phyloP scores from a whole-genome alignment of 1,140 invertebrate genomes.

The Oedothorax gibbosus region DNA sequence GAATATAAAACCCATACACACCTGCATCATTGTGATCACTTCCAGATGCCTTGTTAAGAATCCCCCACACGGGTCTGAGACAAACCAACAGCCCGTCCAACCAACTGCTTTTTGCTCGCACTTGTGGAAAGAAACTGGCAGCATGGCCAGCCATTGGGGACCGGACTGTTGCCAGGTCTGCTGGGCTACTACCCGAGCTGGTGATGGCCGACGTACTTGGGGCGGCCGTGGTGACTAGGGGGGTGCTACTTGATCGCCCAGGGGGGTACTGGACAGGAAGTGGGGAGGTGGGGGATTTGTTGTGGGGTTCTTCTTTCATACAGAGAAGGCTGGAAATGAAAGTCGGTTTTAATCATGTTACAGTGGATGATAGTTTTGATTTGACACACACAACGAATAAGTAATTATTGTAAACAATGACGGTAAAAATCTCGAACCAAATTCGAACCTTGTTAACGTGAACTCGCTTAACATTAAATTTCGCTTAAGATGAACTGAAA shows the following conservation, averaged over 20 bases:
- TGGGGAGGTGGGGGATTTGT: slow-evolving; percentile 34
- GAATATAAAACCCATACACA: slow-evolving; percentile 26
- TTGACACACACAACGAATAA: no score
- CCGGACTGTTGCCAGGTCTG: slow-evolving; percentile 17
- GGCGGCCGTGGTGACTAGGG: slow-evolving; percentile 39
- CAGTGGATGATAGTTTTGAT: no score
- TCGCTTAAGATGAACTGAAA: no score
- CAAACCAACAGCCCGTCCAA: slow-evolving; percentile 87
- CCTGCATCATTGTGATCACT: slow-evolving; percentile 76
- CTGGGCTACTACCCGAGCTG: slow-evolving; percentile 49
- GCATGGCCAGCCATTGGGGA: slow-evolving; percentile 11
- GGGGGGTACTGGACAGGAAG: slow-evolving; percentile 26
- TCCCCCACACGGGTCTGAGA: slow-evolving; percentile 84
- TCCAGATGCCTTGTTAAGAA: slow-evolving; percentile 82
- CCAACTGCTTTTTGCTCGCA: slow-evolving; percentile 71
- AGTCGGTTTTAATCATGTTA: no score
- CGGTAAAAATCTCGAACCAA: no score
- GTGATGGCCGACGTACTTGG: slow-evolving; percentile 10
- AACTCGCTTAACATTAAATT: no score
- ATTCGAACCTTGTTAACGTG: no score
- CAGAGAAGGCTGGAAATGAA: slow-evolving; percentile 37
- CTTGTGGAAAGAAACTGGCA: slow-evolving; percentile 22
- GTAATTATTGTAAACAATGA: no score
- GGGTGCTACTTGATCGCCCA: slow-evolving; percentile 41
- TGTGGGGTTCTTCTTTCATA: slow-evolving; percentile 44